Base-by-base conservation (phyloP, 1,140 invertebrate genomes). In the Nixonia krombeini region DNA sequence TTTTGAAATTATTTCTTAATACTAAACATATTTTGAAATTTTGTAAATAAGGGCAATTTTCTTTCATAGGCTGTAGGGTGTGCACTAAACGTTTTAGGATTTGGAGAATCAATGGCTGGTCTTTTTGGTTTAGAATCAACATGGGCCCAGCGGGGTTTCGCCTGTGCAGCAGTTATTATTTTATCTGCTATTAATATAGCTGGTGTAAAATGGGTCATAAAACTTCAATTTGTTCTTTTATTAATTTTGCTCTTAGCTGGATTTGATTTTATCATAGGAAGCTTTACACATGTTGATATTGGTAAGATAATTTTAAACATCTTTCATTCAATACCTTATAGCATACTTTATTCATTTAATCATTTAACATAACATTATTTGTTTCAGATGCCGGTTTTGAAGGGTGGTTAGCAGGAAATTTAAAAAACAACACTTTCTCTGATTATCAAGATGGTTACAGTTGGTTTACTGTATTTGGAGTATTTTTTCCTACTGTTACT, bases 401-500 rank as follows among this genome's bases (percentile, higher is more conserved):
- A 62, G 95, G 95, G 4, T 97, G 96, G 92, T 86, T 90, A 1
- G 88, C 88, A 44, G 88, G 89, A 18, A 93, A 93, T 77, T 89
- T 98, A 64, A 84, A 83, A 35, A 91, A 94, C 57, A 99, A 99
- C 80, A 90, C 93, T 13, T 92, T 91, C 80, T 88, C 95, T 0
- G 86, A 89, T 41, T 98, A 96, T 85, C 86, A 90, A 47, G 87
- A 92, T 45, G 90, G 89, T 10, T 91, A 95, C 64, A 92, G 89
- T 50, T 96, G 94, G 93, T 97, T 97, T 80, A 94, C 91, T 9
- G 94, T 96, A 37, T 95, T 96, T 84, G 95, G 95, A 29, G 93
- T 97, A n/a, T 96, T 97, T 85, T 95, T 98, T 86, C 93, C 96
- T 42, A 95, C 96, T 38, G 90, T 97, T 45, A 94, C 95, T 50